Base-by-base conservation (phyloP, 2,797 vertebrate species). In the Smutsia gigantea region DNA sequence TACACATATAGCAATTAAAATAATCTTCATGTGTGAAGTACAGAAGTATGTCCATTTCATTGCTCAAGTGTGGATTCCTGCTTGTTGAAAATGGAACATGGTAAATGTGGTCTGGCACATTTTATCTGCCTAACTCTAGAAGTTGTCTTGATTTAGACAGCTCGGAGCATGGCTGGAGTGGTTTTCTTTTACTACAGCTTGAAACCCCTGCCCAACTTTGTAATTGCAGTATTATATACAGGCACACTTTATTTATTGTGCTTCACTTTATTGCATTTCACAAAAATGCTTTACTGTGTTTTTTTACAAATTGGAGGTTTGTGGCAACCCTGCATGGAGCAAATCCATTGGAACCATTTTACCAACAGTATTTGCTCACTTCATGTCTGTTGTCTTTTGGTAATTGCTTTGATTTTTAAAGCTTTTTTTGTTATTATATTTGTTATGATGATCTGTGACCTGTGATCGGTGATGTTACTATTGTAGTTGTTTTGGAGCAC, bases 11-110 rank as follows among this genome's bases (percentile, higher is more conserved):
- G 46, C 25, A 25, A 96, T 91, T 96, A 94, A 94, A 84, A 53
- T 77, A 89, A 94, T 84, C 82, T 91, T 81, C 4, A 4, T 57
- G 94, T 95, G 75, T 19, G 2, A 97, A 98, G 93, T 87, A n/a
- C 95, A 95, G 78, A 53, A 64, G 29, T 55, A 39, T 37, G 86
- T 55, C 14, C 83, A 37, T 46, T 89, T 95, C 93, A 94, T 81
- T 91, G 71, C 78, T 59, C 5, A 4, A 29, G 42, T 49, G 7
- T 27, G 14, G 34, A 72, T 59, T 82, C 23, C 57, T 14, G 2
- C 27, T 42, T 46, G n/a, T 86, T 75, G 59, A 51, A 42, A 51
- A 21, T 27, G 75, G 59, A 49, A 7, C 27, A 4, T 79, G 27
- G 25, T 39, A 61, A 66, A 23, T 29, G 29, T 11, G 7, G 31